phyloP scores from a whole-genome alignment of 2,113 vertebrate species.

The Macquaria australasica region DNA sequence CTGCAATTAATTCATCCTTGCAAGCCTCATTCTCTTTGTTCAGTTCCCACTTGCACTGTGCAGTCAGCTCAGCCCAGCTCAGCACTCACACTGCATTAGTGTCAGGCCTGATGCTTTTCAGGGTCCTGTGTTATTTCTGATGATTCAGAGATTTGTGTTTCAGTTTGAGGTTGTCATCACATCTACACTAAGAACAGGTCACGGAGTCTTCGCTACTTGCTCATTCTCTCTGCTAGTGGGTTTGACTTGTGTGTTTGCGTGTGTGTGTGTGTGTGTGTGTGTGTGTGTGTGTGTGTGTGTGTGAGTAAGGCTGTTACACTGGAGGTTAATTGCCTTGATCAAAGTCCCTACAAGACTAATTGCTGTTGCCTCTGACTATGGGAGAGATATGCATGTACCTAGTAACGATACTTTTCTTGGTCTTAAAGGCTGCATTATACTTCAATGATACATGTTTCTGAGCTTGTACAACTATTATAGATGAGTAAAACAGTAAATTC shows the following conservation, averaged over 20 bases:
- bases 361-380: not conserved
- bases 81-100: constrained; percentile 76
- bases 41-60: constrained; percentile 49
- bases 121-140: constrained; percentile 72
- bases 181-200: constrained; percentile 53
- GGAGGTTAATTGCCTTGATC: constrained; percentile 46
- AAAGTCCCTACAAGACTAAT: constrained; percentile 15
- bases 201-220: constrained; percentile 38
- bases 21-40: constrained; percentile 52
- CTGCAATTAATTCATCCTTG: constrained; percentile 17
- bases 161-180: constrained; percentile 72
- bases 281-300: not conserved
- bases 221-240: constrained; percentile 41
- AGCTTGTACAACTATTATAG: not conserved
- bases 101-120: constrained; percentile 73
- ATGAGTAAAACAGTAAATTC: not conserved
- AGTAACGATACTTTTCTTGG: not conserved
- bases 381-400: not conserved
- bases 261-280: not conserved
- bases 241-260: constrained; percentile 27
- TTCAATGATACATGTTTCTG: not conserved
- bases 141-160: constrained; percentile 77
- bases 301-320: constrained; percentile 41
- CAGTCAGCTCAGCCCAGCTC: constrained; percentile 56
- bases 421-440: not conserved